Evolutionary conservation across 2,113 vertebrate species (phyloP).

Genomic region (Mormyrus lacerda): DNA sequence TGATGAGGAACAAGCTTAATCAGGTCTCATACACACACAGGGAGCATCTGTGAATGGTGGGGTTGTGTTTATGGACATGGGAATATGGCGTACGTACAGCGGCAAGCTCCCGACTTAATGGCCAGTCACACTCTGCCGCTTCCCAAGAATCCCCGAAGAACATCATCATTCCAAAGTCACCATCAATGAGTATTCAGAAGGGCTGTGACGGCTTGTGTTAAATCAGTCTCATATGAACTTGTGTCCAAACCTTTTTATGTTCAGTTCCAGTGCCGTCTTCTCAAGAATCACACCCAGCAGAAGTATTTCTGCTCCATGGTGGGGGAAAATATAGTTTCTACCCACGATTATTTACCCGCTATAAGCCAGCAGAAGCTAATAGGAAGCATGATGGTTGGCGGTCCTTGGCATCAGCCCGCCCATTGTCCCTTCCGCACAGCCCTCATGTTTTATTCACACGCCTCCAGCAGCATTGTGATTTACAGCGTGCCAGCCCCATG

Average conservation of each 20-base stretch:
- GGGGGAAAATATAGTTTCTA: neutral
- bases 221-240: neutral
- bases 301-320: neutral
- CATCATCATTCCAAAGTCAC: neutral
- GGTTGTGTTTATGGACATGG: neutral
- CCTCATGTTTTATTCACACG: neutral
- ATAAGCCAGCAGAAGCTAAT: neutral
- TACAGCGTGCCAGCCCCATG: conserved; percentile 20
- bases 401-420: neutral
- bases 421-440: neutral
- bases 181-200: neutral
- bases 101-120: neutral
- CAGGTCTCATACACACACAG: neutral
- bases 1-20: neutral
- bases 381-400: neutral
- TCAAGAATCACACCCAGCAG: neutral
- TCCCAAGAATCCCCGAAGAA: neutral
- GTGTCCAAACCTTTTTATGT: neutral
- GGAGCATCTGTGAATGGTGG: neutral
- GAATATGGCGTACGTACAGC: neutral
- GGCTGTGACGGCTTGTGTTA: neutral
- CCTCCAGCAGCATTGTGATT: neutral
- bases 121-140: neutral
- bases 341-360: neutral
- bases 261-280: neutral